These are phyloP conservation scores for Emydura subglobosa DNA, from an alignment of 2,113 vertebrate species.

Conservation along the genomic window DNA sequence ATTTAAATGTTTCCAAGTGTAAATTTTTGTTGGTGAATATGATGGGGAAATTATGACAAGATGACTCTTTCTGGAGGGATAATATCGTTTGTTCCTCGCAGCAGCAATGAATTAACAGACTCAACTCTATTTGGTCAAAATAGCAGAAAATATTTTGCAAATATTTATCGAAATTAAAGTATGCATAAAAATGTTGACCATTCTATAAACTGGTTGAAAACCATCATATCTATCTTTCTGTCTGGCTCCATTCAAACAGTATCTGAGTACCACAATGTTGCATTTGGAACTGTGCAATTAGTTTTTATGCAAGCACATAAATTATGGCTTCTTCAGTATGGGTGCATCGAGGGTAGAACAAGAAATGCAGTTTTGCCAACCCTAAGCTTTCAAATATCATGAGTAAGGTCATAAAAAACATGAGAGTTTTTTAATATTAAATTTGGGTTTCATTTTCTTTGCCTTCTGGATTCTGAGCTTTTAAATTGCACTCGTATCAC, in stretches of 20 bases:
- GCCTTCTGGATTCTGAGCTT: neutral
- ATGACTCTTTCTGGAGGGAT: neutral
- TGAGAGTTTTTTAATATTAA: neutral
- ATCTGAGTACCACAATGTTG: neutral
- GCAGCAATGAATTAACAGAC: neutral
- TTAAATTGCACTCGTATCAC: neutral
- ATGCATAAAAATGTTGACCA: neutral
- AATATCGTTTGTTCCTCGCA: neutral
- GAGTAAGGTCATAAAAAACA: neutral
- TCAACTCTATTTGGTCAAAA: neutral
- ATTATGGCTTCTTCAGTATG: neutral
- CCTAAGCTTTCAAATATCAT: neutral
- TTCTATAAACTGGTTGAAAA: neutral
- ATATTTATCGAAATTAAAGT: neutral
- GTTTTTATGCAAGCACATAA: neutral
- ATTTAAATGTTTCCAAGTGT: neutral
- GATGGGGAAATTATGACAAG: neutral
- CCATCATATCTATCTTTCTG: neutral
- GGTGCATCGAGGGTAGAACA: neutral
- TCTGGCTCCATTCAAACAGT: neutral
- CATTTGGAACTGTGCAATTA: neutral
- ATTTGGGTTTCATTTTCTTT: accelerated
- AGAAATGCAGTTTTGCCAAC: neutral
- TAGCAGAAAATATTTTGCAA: neutral
- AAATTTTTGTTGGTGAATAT: neutral